These are phyloP conservation scores for Reticulitermes lucifugus DNA, from an alignment of 2,888 invertebrate species.

Conservation along the genomic window DNA sequence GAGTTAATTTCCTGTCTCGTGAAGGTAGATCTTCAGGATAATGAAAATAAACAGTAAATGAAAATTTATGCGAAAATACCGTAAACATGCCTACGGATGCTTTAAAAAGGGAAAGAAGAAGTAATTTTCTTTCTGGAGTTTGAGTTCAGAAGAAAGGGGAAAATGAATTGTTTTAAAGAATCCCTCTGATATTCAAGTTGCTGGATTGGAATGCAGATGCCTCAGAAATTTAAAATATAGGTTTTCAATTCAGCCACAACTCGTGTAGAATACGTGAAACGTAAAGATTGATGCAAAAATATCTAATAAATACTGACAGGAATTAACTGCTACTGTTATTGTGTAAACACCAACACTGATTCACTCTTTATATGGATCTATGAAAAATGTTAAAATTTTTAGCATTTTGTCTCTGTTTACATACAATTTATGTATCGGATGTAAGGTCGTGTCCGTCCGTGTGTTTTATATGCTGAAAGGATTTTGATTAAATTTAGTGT, in stretches of 20 bases:
- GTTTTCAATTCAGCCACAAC: background rate
- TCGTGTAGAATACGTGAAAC: too few species aligned
- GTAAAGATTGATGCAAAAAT: too few species aligned
- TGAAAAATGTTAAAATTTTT: too few species aligned
- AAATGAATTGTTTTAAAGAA: background rate
- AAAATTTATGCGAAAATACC: constrained; percentile 32
- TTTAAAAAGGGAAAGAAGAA: constrained; percentile 3
- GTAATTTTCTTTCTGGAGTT: constrained; percentile 13
- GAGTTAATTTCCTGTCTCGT: constrained; percentile 30
- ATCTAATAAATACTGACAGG: too few species aligned
- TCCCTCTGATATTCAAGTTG: background rate
- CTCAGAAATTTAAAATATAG: background rate
- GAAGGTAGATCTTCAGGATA: constrained; percentile 25
- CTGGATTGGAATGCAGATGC: background rate
- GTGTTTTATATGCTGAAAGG: too few species aligned
- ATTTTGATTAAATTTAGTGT: too few species aligned
- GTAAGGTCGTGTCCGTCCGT: too few species aligned
- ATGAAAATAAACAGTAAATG: constrained; percentile 33
- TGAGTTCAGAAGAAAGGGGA: background rate
- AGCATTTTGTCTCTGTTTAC: too few species aligned
- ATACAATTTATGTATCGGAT: too few species aligned
- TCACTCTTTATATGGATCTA: too few species aligned
- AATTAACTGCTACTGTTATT: too few species aligned
- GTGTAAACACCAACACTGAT: too few species aligned
- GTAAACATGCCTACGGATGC: constrained; percentile 33